Evolutionary conservation across 2,888 invertebrate species (phyloP), one percentile per base, ranked within the genome.

Genomic region (Acleris cristana): DNA sequence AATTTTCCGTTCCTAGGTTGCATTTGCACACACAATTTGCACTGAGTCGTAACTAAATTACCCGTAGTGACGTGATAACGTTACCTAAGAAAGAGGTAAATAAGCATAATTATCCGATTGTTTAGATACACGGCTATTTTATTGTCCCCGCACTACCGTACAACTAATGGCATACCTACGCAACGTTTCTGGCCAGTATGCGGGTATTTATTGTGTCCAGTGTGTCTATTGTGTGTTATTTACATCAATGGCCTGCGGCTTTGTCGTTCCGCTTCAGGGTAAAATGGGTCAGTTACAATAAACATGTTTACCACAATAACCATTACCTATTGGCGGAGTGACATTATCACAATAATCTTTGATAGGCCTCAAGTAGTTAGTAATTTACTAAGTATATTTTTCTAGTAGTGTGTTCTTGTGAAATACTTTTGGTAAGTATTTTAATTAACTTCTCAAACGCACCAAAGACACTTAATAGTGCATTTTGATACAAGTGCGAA

Each of bases 121-220:
- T 69, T 63, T 65, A 66, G 57, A 26, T 67, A 70, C 71, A 60
- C 62, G 71, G 71, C 34, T 72, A 73, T 73, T 73, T 73, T 72
- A 72, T 74, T 72, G 77, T 78, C 70, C 71, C 76, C 72, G 66
- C 70, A 69, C 71, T 73, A 65, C 70, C 69, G 65, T 67, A 73
- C 73, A 79, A 79, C 77, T 76, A 76, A 78, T 63, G 67, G 40
- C 58, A 63, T 48, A 44, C 44, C n/a, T 62, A 59, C 62, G 63
- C 62, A 57, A 62, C 53, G 59, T 59, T 49, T 34, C 23, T 48
- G 62, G 57, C 18, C 76, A 74, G 72, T 77, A 75, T 71, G 72
- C 74, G 76, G 74, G 69, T 80, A 77, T 80, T 81, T 80, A 80
- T 81, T 75, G 72, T 77, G 79, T 74, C 79, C 79, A 69, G 73